These are phyloP conservation scores for Lasioglossum figueresi DNA, from an alignment of 2,888 invertebrate genomes.

Conservation along the genomic window DNA sequence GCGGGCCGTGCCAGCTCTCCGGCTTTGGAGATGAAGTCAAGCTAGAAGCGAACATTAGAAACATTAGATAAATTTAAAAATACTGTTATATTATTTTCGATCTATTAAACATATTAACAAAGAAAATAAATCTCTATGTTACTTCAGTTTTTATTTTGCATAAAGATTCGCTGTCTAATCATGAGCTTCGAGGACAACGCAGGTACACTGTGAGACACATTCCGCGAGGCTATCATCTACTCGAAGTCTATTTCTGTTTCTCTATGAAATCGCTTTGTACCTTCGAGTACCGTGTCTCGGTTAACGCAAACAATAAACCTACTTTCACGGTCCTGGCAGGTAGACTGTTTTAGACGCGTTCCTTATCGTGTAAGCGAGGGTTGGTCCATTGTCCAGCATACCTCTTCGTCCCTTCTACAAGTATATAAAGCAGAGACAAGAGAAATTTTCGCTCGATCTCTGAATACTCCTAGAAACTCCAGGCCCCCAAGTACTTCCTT, in stretches of 20 bases:
- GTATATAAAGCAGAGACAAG: constrained; percentile 18
- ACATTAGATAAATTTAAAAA: too few species aligned
- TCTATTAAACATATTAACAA: too few species aligned
- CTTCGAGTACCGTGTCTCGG: background rate
- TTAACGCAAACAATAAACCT: background rate
- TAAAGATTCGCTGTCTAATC: too few species aligned
- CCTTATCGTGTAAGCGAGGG: background rate
- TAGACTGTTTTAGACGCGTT: background rate
- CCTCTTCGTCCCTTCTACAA: background rate
- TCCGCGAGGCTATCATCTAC: background rate
- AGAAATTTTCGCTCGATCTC: constrained; percentile 13
- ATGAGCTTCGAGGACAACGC: background rate
- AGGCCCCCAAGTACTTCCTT: background rate
- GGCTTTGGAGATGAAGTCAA: too few species aligned
- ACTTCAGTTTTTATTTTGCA: too few species aligned
- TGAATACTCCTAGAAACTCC: background rate
- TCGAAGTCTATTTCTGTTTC: background rate
- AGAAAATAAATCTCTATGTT: too few species aligned
- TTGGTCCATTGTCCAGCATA: background rate
- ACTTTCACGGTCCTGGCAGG: background rate
- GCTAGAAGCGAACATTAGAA: too few species aligned
- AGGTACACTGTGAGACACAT: background rate
- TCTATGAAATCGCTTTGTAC: background rate
- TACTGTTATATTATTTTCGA: too few species aligned
- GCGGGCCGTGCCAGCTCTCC: too few species aligned